Evolutionary conservation across 2,888 invertebrate genomes (phyloP).

Genomic region (Tethea ocularis): DNA sequence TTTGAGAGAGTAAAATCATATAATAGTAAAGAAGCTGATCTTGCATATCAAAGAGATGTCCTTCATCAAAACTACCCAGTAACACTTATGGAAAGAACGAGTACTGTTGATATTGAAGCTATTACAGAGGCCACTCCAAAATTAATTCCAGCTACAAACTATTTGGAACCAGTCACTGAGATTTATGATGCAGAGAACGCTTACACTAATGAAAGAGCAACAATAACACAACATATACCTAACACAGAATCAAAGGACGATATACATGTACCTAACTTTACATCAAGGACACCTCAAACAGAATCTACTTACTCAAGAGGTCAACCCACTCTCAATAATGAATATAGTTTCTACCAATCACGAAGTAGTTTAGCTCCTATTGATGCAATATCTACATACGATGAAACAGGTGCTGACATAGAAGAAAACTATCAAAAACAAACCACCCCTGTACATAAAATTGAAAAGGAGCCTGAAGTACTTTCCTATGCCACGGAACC

Average conservation of each 20-base stretch:
- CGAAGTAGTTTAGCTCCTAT: constrained; percentile 57
- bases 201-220: constrained; percentile 67
- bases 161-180: constrained; percentile 47
- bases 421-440: constrained; percentile 49
- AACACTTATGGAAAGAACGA: constrained; percentile 76
- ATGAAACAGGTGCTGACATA: constrained; percentile 49
- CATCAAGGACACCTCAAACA: constrained; percentile 46
- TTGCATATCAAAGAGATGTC: constrained; percentile 86
- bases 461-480: constrained; percentile 42
- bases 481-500: constrained; percentile 51
- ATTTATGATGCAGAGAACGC: constrained; percentile 71
- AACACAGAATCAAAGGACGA: constrained; percentile 53
- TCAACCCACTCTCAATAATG: constrained; percentile 50
- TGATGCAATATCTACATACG: constrained; percentile 44
- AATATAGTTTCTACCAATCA: constrained; percentile 49
- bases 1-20: constrained; percentile 54
- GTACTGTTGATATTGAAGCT: constrained; percentile 76
- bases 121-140: constrained; percentile 68
- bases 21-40: constrained; percentile 61
- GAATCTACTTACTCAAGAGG: constrained; percentile 54
- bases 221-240: constrained; percentile 55
- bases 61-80: constrained; percentile 86
- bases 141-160: constrained; percentile 45
- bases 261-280: constrained; percentile 38
- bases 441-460: constrained; percentile 50